Evolutionary conservation across 2,888 invertebrate genomes (phyloP).

Genomic region (Furcula furcula): DNA sequence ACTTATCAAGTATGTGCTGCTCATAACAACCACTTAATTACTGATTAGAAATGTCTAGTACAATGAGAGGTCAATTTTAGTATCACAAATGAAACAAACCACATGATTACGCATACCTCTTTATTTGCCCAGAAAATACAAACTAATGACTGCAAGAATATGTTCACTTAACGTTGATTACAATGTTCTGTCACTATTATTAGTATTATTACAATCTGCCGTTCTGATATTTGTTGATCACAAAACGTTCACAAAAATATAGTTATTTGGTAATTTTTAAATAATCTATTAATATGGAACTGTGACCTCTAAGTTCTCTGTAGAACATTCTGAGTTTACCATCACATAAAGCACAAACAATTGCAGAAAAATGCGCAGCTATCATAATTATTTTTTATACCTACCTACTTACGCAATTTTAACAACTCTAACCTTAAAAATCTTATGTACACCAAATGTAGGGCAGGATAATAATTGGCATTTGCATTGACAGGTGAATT

Average conservation of each 20-base stretch:
- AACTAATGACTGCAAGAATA: constrained; percentile 76
- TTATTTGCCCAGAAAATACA: constrained; percentile 81
- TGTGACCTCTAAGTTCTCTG: constrained; percentile 53
- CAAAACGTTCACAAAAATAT: constrained; percentile 77
- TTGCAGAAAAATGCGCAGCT: constrained; percentile 35
- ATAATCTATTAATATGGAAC: constrained; percentile 67
- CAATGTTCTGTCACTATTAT: constrained; percentile 46
- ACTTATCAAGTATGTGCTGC: no score
- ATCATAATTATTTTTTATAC: constrained; percentile 20
- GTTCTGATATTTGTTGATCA: constrained; percentile 52
- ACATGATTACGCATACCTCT: constrained; percentile 68
- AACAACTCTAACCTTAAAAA: no score
- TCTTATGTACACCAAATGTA: no score
- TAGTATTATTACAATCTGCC: constrained; percentile 34
- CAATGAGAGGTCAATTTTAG: no score
- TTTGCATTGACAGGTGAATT: no score
- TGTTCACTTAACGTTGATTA: constrained; percentile 58
- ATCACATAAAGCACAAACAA: constrained; percentile 33
- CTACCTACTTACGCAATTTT: no score
- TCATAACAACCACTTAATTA: no score
- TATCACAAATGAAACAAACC: constrained; percentile 40
- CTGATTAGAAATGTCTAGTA: no score
- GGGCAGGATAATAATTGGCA: no score
- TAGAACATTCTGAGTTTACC: constrained; percentile 31
- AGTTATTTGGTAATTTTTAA: constrained; percentile 63